Evolutionary conservation across 2,113 vertebrate genomes (phyloP).

Genomic region (Apaloderma vittatum): DNA sequence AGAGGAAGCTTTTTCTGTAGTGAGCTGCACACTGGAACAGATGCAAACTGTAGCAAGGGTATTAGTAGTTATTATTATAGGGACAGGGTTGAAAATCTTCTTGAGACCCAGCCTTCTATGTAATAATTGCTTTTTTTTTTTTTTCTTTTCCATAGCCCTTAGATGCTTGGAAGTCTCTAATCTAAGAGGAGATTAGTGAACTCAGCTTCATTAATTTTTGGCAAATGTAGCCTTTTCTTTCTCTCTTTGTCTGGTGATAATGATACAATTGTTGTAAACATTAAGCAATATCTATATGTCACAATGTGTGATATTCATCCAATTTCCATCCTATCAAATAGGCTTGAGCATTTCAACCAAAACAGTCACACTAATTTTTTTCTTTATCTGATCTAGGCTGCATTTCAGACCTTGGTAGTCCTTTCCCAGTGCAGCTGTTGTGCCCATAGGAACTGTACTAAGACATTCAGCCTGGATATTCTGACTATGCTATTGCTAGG

Average conservation of each 20-base stretch:
- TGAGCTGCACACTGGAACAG: conserved; percentile 37
- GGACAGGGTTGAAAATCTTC: conserved; percentile 40
- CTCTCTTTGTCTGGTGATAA: neutral
- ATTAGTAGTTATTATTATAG: conserved; percentile 63
- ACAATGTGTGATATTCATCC: neutral
- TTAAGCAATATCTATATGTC: neutral
- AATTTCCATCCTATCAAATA: neutral
- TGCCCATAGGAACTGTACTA: neutral
- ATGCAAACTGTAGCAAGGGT: conserved; percentile 51
- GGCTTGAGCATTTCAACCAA: neutral
- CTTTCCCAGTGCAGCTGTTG: neutral
- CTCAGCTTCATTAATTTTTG: conserved; percentile 48
- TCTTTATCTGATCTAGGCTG: neutral
- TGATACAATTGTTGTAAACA: neutral
- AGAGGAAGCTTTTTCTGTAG: conserved; percentile 56
- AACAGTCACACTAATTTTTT: neutral
- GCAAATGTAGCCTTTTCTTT: conserved; percentile 13
- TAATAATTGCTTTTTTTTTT: neutral
- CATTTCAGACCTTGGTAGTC: neutral
- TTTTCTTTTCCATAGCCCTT: neutral
- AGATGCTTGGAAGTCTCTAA: conserved; percentile 24
- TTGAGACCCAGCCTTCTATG: conserved; percentile 12
- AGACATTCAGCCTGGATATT: neutral
- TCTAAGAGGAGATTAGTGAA: conserved; percentile 30
- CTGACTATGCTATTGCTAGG: neutral